phyloP scores from a whole-genome alignment of 1,140 invertebrate genomes.

The Caligus rogercresseyi region DNA sequence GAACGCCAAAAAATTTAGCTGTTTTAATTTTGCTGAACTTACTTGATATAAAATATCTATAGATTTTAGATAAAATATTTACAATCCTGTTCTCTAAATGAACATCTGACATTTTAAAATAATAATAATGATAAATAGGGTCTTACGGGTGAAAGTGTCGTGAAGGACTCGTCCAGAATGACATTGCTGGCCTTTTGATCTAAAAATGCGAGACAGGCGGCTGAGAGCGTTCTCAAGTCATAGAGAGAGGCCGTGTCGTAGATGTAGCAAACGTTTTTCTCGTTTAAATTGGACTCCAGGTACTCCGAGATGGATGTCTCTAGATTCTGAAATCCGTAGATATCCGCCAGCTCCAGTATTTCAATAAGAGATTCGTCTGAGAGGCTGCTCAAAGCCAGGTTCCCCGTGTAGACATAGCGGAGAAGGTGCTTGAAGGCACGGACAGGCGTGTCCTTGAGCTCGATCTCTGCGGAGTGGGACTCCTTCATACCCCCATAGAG shows the following conservation, averaged over 20 bases:
- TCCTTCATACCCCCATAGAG: background rate
- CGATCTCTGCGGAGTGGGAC: background rate
- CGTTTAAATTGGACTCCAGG: conserved; percentile 62
- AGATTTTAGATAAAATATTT: too few species aligned
- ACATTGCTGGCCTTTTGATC: conserved; percentile 71
- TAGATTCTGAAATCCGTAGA: conserved; percentile 82
- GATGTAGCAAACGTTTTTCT: conserved; percentile 77
- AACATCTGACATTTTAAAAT: background rate
- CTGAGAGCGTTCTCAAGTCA: conserved; percentile 40
- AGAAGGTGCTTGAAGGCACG: background rate
- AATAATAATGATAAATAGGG: background rate
- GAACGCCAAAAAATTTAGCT: too few species aligned
- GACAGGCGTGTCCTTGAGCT: background rate
- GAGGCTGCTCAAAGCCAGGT: conserved; percentile 59
- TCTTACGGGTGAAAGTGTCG: conserved; percentile 58
- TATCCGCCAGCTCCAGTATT: conserved; percentile 69
- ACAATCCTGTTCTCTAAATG: too few species aligned
- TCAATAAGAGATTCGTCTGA: conserved; percentile 69
- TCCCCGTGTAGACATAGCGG: conserved; percentile 86
- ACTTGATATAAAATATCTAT: too few species aligned
- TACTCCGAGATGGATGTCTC: conserved; percentile 82
- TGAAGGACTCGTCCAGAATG: conserved; percentile 61
- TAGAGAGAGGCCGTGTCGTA: conserved; percentile 71
- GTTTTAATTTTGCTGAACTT: too few species aligned
- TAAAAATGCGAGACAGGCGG: conserved; percentile 51